phyloP scores from a whole-genome alignment of 2,797 vertebrate genomes.

The Eptatretus atami region DNA sequence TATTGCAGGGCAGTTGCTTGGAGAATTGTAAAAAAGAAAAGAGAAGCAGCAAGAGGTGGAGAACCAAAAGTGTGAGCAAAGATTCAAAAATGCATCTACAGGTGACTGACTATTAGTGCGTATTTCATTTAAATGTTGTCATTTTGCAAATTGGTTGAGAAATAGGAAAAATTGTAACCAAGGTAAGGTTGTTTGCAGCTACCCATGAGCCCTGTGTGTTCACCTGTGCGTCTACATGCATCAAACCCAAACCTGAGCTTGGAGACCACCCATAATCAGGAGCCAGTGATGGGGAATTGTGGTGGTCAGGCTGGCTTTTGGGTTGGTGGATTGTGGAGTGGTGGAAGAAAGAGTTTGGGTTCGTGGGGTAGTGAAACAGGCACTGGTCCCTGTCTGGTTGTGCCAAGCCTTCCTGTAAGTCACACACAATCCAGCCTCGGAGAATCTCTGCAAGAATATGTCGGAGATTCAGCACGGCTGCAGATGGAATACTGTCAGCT shows the following conservation, averaged over 20 bases:
- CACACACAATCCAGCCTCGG: slow-evolving; percentile 33
- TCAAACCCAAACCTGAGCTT: slow-evolving; percentile 93
- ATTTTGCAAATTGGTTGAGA: too few relatives aligned
- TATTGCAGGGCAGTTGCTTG: slow-evolving; percentile 84
- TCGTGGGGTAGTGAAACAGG: background rate
- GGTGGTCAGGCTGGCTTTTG: background rate
- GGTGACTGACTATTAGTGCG: slow-evolving; percentile 16
- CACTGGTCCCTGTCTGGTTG: background rate
- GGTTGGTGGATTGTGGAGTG: background rate
- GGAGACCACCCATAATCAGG: slow-evolving; percentile 45
- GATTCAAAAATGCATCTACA: slow-evolving; percentile 97
- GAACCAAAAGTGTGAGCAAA: slow-evolving; percentile 99
- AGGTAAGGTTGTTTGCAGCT: slow-evolving; percentile 21
- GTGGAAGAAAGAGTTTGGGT: too few relatives aligned
- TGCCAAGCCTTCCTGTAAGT: background rate
- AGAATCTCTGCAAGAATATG: slow-evolving; percentile 35
- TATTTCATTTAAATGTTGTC: too few relatives aligned
- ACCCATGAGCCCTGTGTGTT: slow-evolving; percentile 62
- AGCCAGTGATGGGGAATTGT: background rate
- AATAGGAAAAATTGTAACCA: too few relatives aligned
- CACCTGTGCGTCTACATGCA: slow-evolving; percentile 58
- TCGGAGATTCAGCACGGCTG: slow-evolving; percentile 70
- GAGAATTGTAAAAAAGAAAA: slow-evolving; percentile 99
- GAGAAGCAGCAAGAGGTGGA: slow-evolving; percentile 88
- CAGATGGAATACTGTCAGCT: slow-evolving; percentile 91